Conservation (phyloP, 2,797 vertebrate species). For the Hirundo rustica region DNA sequence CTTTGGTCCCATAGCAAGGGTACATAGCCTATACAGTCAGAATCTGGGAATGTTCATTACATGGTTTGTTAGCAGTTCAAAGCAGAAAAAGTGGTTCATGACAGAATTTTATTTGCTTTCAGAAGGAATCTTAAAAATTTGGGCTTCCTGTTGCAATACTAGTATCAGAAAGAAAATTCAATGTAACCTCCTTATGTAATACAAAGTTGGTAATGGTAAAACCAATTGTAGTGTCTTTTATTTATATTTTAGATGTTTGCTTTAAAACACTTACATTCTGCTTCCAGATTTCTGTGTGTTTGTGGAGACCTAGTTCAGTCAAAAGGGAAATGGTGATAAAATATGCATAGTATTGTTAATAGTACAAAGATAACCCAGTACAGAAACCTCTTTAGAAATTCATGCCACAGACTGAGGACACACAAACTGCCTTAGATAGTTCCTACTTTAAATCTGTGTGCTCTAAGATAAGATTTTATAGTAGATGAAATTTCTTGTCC, state of each 20-base stretch:
- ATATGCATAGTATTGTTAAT: conserved; percentile 52
- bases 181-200: background rate
- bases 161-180: background rate
- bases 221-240: background rate
- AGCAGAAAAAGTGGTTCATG: background rate
- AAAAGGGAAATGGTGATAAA: conserved; percentile 45
- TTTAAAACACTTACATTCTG: background rate
- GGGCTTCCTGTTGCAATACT: background rate
- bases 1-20: background rate
- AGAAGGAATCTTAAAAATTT: background rate
- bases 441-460: background rate
- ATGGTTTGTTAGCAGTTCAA: background rate
- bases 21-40: background rate
- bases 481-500: background rate
- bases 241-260: background rate
- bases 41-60: background rate
- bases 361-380: background rate
- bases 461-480: background rate
- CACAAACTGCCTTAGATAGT: background rate
- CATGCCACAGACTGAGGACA: background rate
- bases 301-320: conserved; percentile 57
- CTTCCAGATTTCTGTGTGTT: background rate
- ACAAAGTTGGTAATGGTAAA: background rate
- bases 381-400: background rate
- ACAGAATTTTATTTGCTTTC: background rate